Evolutionary conservation across 2,888 invertebrate species (phyloP).

Genomic region (Gandaritis pyraliata): DNA sequence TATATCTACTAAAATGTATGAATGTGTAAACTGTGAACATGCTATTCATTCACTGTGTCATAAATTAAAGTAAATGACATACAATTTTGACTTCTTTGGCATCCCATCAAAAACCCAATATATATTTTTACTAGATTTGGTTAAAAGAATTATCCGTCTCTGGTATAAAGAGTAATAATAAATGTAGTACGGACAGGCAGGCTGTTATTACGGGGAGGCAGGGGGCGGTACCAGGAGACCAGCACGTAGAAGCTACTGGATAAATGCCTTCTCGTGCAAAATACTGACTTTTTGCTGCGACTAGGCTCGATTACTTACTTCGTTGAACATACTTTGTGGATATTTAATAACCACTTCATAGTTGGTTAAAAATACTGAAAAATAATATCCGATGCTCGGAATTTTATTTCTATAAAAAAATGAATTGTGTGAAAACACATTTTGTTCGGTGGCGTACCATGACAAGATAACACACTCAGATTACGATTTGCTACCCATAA

Average conservation of each 20-base stretch:
- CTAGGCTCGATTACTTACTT: constrained; percentile 12
- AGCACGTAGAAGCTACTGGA: constrained; percentile 56
- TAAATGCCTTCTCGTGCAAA: constrained; percentile 36
- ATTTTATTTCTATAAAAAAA: too few species aligned
- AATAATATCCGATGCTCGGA: too few species aligned
- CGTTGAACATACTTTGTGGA: not conserved
- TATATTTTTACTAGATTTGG: too few species aligned
- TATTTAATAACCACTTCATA: not conserved
- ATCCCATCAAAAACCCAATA: too few species aligned
- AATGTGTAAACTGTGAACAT: too few species aligned
- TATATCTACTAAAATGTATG: too few species aligned
- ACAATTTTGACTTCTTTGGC: too few species aligned
- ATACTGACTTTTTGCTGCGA: constrained; percentile 26
- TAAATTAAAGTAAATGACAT: too few species aligned
- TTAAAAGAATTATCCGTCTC: too few species aligned
- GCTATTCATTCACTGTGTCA: too few species aligned
- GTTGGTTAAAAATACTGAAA: not conserved
- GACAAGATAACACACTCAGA: not conserved
- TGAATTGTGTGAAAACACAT: not conserved
- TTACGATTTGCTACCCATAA: constrained; percentile 18
- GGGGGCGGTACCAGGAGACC: constrained; percentile 57
- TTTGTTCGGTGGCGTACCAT: not conserved
- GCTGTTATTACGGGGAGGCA: constrained; percentile 54
- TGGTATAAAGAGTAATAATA: constrained; percentile 50
- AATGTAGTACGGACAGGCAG: constrained; percentile 45